phyloP scores from a whole-genome alignment of 2,113 vertebrate species.

The Amazona vittata region DNA sequence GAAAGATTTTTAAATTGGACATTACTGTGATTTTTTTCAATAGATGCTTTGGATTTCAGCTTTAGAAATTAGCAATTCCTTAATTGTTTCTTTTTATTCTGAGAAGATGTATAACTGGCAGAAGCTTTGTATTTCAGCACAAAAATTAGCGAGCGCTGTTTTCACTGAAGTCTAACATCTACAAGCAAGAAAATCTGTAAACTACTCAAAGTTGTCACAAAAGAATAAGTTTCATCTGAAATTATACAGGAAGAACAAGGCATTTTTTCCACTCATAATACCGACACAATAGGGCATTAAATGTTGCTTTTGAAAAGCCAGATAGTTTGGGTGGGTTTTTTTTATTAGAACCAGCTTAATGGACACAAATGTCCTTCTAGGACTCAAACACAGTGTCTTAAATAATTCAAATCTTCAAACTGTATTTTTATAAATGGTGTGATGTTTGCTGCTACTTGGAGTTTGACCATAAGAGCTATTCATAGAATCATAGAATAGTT shows the following conservation, averaged over 20 bases:
- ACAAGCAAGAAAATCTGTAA: neutral
- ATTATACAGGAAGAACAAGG: neutral
- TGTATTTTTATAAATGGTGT: neutral
- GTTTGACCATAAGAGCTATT: neutral
- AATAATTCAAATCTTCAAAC: neutral
- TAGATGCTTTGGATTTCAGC: neutral
- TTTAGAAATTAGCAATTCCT: slow-evolving; percentile 1
- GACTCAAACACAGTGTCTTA: neutral
- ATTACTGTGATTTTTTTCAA: neutral
- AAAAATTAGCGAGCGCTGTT: slow-evolving; percentile 1
- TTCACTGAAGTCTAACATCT: neutral
- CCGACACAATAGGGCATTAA: neutral
- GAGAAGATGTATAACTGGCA: neutral
- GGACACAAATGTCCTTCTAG: neutral
- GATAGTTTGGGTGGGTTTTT: neutral
- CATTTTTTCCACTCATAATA: neutral
- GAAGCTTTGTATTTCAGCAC: slow-evolving; percentile 23
- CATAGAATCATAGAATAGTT: too few relatives aligned
- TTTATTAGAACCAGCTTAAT: neutral
- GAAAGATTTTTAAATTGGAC: slow-evolving; percentile 12
- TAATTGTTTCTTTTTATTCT: neutral
- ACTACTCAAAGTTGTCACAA: neutral
- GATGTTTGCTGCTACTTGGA: neutral
- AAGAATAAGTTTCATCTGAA: neutral
- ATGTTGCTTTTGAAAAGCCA: slow-evolving; percentile 19